Conservation (phyloP, 2,888 invertebrate genomes). For the Parnassius orleans region DNA sequence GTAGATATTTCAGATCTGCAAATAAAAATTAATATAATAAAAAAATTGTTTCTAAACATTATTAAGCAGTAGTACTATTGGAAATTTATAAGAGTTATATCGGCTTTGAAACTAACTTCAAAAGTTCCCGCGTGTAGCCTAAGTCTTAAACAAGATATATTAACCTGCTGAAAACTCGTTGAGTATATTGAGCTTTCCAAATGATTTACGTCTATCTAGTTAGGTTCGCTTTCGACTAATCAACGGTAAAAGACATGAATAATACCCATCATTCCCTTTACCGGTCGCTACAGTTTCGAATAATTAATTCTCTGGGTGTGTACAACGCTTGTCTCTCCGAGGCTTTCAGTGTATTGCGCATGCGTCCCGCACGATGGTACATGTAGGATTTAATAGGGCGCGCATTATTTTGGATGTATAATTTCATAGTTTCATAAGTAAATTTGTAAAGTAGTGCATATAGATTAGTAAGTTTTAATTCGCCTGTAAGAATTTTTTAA, state of each 20-base stretch:
- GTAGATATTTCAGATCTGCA: too few relatives aligned
- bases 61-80: neutral
- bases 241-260: slow-evolving; percentile 51
- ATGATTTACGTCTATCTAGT: slow-evolving; percentile 33
- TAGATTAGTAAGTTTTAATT: too few relatives aligned
- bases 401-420: slow-evolving; percentile 29
- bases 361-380: slow-evolving; percentile 51
- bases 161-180: slow-evolving; percentile 7
- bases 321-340: slow-evolving; percentile 55
- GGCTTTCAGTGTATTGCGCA: slow-evolving; percentile 53
- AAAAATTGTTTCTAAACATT: too few relatives aligned
- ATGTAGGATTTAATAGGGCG: slow-evolving; percentile 59
- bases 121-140: neutral
- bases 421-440: slow-evolving; percentile 1
- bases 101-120: slow-evolving; percentile 13
- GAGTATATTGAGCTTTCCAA: slow-evolving; percentile 17
- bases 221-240: slow-evolving; percentile 43
- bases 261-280: slow-evolving; percentile 52
- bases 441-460: too few relatives aligned
- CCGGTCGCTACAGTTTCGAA: slow-evolving; percentile 55
- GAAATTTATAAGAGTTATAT: neutral
- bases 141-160: slow-evolving; percentile 7
- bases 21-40: too few relatives aligned
- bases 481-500: too few relatives aligned
- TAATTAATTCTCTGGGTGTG: slow-evolving; percentile 74